Percentiles rank a stretch among this genome's conserved stretches.
These are phyloP conservation scores for Gila robusta DNA, from an alignment of 2,797 vertebrate genomes.

Conservation along the genomic window DNA sequence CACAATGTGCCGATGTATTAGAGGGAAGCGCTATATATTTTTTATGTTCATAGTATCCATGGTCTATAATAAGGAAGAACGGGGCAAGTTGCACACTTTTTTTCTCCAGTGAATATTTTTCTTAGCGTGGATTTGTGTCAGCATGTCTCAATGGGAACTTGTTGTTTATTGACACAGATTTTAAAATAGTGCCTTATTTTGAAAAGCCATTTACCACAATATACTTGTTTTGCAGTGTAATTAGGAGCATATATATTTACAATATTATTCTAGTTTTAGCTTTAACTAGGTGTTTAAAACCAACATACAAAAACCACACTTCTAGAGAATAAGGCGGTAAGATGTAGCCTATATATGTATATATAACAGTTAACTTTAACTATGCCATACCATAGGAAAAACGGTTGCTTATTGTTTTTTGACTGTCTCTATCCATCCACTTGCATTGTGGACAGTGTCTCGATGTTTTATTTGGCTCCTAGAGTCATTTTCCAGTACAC, in stretches of 20 bases:
- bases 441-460: neutral
- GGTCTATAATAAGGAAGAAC: neutral
- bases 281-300: neutral
- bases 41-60: too few species aligned
- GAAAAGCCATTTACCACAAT: neutral
- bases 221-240: neutral
- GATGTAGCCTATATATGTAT: too few species aligned
- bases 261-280: neutral
- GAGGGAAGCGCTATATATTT: neutral
- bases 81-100: neutral
- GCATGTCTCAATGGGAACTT: neutral
- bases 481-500: neutral
- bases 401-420: neutral
- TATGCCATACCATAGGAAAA: neutral
- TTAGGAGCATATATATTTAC: neutral
- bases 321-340: neutral
- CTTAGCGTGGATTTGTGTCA: neutral
- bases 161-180: neutral
- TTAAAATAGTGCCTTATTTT: neutral
- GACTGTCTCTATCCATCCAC: neutral
- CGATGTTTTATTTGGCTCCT: neutral
- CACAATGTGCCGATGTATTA: neutral
- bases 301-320: neutral
- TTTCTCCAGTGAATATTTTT: neutral
- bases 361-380: neutral